Evolutionary conservation across 2,888 invertebrate species (phyloP).

Genomic region (Mesodorylaimus sp.): DNA sequence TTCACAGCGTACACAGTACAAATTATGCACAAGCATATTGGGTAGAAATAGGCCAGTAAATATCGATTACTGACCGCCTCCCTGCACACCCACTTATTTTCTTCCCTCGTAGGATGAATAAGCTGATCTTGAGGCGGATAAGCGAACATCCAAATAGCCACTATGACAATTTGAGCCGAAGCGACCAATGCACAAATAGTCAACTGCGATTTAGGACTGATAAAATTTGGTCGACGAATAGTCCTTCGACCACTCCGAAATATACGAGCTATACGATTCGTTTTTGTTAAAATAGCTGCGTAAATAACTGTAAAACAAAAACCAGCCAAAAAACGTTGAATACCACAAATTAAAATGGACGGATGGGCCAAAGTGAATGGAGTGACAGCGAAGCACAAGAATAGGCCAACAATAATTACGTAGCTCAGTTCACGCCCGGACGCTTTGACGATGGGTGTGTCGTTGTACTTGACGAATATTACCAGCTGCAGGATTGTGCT

Average conservation of each 20-base stretch:
- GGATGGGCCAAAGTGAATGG: slow-evolving; percentile 33
- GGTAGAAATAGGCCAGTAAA: slow-evolving; percentile 52
- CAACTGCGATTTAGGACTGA: slow-evolving; percentile 35
- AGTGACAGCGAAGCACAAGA: slow-evolving; percentile 32
- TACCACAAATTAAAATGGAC: slow-evolving; percentile 29
- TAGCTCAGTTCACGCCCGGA: slow-evolving; percentile 35
- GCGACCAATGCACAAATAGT: slow-evolving; percentile 33
- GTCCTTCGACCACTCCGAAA: slow-evolving; percentile 34
- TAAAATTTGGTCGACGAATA: slow-evolving; percentile 33
- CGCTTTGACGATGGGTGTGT: slow-evolving; percentile 35
- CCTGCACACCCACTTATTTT: slow-evolving; percentile 68
- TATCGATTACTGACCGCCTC: slow-evolving; percentile 58
- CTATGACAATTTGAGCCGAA: slow-evolving; percentile 43
- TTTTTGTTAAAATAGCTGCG: slow-evolving; percentile 35
- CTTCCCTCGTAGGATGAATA: slow-evolving; percentile 73
- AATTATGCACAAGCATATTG: slow-evolving; percentile 65
- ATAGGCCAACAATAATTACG: slow-evolving; percentile 31
- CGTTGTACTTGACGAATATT: slow-evolving; percentile 31
- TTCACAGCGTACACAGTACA: slow-evolving; percentile 35
- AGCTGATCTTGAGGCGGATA: slow-evolving; percentile 70
- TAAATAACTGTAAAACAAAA: slow-evolving; percentile 34
- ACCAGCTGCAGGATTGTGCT: slow-evolving; percentile 28
- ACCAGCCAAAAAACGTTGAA: slow-evolving; percentile 33
- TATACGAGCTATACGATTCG: slow-evolving; percentile 33
- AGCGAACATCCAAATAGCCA: slow-evolving; percentile 75